phyloP scores from a whole-genome alignment of 1,140 invertebrate genomes.

The Eciton burchellii region DNA sequence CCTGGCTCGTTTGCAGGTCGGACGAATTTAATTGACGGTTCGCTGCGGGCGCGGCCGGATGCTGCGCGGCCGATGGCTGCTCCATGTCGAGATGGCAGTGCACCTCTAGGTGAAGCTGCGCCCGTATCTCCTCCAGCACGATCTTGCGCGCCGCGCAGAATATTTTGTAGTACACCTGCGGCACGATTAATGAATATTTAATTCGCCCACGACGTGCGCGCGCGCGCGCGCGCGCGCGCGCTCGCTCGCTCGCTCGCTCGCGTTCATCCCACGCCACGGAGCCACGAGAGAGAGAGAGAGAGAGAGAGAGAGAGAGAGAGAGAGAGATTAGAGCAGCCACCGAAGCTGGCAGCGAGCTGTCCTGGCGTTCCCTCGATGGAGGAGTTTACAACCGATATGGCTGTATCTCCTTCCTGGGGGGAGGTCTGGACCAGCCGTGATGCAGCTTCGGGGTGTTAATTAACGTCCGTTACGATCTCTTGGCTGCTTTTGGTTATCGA shows the following conservation, averaged over 20 bases:
- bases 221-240: not conserved
- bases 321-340: not conserved
- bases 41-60: conserved; percentile 23
- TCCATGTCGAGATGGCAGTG: conserved; percentile 90
- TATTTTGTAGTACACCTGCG: conserved; percentile 94
- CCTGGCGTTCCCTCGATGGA: no score
- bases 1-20: conserved; percentile 78
- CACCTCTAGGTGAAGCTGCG: conserved; percentile 92
- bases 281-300: no score
- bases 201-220: not conserved
- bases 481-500: conserved; percentile 1
- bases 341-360: no score
- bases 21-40: conserved; percentile 78
- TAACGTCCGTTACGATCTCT: conserved; percentile 10
- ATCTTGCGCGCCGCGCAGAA: conserved; percentile 93
- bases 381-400: no score
- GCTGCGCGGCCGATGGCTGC: conserved; percentile 57
- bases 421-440: not conserved
- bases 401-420: no score
- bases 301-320: no score
- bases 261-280: no score
- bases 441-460: not conserved
- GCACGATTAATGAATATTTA: conserved; percentile 34
- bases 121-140: conserved; percentile 93
- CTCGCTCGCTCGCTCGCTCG: no score